Percentiles rank a stretch among this genome's conserved stretches.
Evolutionary conservation across 2,113 vertebrate genomes (phyloP).

Genomic region (Plecotus auritus): DNA sequence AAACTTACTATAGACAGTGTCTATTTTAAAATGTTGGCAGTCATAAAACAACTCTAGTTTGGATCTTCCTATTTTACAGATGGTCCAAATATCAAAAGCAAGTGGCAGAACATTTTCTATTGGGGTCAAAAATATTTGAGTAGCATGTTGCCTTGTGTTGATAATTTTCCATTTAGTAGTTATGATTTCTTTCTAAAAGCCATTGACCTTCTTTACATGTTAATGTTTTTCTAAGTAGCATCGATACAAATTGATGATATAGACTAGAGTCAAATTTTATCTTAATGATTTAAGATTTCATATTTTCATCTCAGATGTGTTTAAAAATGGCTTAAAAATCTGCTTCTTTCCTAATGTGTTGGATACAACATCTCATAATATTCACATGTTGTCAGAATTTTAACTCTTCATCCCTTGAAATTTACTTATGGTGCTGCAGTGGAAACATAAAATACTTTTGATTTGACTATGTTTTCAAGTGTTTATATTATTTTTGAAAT

Average conservation of each 20-base stretch:
- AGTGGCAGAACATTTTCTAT: not conserved
- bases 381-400: conserved; percentile 42
- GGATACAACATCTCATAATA: conserved; percentile 27
- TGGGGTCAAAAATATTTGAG: not conserved
- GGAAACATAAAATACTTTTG: not conserved
- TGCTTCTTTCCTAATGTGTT: conserved; percentile 14
- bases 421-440: conserved; percentile 6
- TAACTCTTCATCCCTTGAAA: conserved; percentile 8
- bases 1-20: not conserved
- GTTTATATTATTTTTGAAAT: conserved; percentile 37
- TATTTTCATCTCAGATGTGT: not conserved
- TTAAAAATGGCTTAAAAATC: not conserved
- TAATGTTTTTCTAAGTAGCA: not conserved
- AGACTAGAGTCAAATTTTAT: not conserved
- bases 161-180: not conserved
- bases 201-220: not conserved
- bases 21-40: not conserved
- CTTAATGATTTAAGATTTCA: conserved; percentile 8
- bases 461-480: conserved; percentile 48
- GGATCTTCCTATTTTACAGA: not conserved
- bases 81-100: not conserved
- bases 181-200: not conserved
- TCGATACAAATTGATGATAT: not conserved
- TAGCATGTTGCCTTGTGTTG: not conserved
- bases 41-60: not conserved